Conservation (phyloP, 1,140 invertebrate genomes). For the Aphis craccivora region DNA sequence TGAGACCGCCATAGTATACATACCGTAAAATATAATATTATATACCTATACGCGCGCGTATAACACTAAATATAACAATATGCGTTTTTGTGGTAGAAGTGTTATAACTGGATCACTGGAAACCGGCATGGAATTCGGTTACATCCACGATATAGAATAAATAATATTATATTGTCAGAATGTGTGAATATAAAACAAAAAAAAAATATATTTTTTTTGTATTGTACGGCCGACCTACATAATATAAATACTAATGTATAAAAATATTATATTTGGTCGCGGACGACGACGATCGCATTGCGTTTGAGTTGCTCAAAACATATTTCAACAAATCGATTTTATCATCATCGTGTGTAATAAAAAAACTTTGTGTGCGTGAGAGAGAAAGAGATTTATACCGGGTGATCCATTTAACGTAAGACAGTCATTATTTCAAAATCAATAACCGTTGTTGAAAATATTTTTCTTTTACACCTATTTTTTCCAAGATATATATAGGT, state of each 20-base stretch:
- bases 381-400: background rate
- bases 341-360: background rate
- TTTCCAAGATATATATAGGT: background rate
- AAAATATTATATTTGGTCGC: background rate
- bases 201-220: background rate
- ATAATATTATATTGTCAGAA: background rate
- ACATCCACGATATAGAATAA: background rate
- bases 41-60: background rate
- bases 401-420: background rate
- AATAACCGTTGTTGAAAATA: background rate
- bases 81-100: background rate
- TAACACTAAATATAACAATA: background rate
- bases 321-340: background rate
- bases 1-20: background rate
- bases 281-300: background rate
- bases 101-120: slow-evolving; percentile 43
- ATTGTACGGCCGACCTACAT: background rate
- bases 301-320: background rate
- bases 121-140: slow-evolving; percentile 14
- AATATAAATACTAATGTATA: background rate
- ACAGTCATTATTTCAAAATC: background rate
- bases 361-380: background rate
- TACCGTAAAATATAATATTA: slow-evolving; percentile 19
- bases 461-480: background rate
- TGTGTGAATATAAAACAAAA: background rate